Percentiles rank a stretch among this genome's conserved stretches.
Evolutionary conservation across 2,113 vertebrate species (phyloP).

Genomic region (Struthidea cinerea): DNA sequence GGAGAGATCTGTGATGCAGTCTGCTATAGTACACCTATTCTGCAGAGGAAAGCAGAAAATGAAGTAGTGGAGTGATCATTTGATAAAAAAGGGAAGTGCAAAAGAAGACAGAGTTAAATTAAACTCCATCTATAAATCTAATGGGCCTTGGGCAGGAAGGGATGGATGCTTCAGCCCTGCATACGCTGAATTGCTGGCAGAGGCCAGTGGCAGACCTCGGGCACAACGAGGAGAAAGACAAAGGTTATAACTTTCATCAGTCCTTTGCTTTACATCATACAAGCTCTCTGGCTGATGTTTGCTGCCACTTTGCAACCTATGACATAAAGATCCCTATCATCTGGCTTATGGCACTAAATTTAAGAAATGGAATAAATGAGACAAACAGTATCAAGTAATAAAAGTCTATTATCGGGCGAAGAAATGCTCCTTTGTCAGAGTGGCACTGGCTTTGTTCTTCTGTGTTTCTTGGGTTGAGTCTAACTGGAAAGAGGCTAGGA

Average conservation of each 20-base stretch:
- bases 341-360: background rate
- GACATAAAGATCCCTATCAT: background rate
- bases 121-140: background rate
- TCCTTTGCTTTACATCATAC: background rate
- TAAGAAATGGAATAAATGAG: background rate
- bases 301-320: background rate
- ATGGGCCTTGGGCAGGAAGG: background rate
- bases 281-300: background rate
- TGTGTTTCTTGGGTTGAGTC: background rate
- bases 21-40: fast-evolving
- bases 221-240: background rate
- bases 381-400: background rate
- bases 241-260: background rate
- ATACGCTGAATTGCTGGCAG: fast-evolving
- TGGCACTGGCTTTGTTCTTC: background rate
- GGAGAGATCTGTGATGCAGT: background rate
- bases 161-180: background rate
- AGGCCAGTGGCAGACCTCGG: background rate
- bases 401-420: background rate
- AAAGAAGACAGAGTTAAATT: background rate
- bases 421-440: background rate
- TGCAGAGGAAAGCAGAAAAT: background rate
- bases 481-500: background rate
- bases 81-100: background rate
- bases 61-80: background rate